A percentile compares a stretch with the other conserved stretches of the same genome.
Conservation (phyloP, 2,113 vertebrate species). For the Eublepharis macularius region DNA sequence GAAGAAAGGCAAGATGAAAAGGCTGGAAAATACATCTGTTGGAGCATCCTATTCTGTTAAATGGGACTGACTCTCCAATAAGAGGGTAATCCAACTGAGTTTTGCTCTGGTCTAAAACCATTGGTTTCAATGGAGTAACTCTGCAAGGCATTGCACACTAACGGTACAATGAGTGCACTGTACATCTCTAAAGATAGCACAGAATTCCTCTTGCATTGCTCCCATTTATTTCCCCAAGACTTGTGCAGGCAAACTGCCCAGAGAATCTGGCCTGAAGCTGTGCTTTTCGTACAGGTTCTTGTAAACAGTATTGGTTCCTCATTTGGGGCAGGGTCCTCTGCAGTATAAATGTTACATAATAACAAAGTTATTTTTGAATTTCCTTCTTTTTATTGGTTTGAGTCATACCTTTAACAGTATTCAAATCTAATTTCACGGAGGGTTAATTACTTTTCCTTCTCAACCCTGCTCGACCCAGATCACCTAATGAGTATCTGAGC, state of each 20-base stretch:
- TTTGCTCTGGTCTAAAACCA: background rate
- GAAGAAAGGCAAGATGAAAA: no score
- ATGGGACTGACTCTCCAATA: background rate
- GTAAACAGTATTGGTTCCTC: background rate
- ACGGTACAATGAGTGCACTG: no score
- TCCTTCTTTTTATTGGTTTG: slow-evolving; percentile 46
- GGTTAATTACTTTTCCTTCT: slow-evolving; percentile 54
- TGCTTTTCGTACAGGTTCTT: background rate
- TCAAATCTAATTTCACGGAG: slow-evolving; percentile 41
- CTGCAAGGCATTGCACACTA: background rate
- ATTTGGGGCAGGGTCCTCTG: background rate
- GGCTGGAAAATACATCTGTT: no score
- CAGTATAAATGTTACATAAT: background rate
- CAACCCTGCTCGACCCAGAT: slow-evolving; percentile 10
- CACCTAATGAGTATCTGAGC: background rate
- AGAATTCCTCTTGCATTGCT: background rate
- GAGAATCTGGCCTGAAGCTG: background rate
- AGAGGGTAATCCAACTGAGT: background rate
- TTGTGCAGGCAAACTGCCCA: background rate
- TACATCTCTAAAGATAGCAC: background rate
- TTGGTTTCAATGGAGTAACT: background rate
- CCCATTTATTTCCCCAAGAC: background rate
- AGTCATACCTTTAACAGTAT: slow-evolving; percentile 25
- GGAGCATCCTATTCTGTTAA: no score
- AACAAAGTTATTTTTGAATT: slow-evolving; percentile 32